Evolutionary conservation across 2,888 invertebrate species (phyloP).

Genomic region (Pseudanteris insignis): DNA sequence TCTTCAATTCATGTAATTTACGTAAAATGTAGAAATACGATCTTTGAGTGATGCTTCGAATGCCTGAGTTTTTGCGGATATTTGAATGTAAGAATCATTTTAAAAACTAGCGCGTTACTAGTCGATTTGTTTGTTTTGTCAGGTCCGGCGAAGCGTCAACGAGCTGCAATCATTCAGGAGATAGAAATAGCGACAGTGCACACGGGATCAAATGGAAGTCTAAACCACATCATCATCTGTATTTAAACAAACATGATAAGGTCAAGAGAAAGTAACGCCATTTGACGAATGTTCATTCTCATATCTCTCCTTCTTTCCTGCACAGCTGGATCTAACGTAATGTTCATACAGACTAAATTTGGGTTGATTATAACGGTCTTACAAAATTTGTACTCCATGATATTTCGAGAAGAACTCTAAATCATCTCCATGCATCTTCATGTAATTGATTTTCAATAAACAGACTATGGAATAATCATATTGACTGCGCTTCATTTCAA

Average conservation of each 20-base stretch:
- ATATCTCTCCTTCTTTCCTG: neutral
- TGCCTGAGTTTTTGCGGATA: conserved; percentile 39
- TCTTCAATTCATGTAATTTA: too few species aligned
- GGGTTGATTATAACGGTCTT: neutral
- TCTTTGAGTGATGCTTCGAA: too few species aligned
- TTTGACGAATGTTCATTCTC: neutral
- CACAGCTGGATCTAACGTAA: conserved; percentile 38
- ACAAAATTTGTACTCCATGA: too few species aligned
- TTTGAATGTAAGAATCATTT: conserved; percentile 12
- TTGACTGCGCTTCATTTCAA: conserved; percentile 16
- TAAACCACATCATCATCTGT: conserved; percentile 59
- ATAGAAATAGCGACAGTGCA: conserved; percentile 29
- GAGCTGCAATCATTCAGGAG: conserved; percentile 33
- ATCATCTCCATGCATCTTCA: neutral
- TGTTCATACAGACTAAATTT: conserved; percentile 22
- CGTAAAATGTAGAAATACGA: too few species aligned
- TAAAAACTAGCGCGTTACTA: conserved; percentile 6
- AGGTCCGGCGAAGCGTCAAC: conserved; percentile 44
- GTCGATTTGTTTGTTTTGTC: conserved; percentile 33
- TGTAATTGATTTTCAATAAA: conserved; percentile 16
- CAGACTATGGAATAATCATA: neutral
- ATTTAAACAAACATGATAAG: conserved; percentile 60
- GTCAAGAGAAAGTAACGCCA: conserved; percentile 61
- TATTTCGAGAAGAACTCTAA: too few species aligned
- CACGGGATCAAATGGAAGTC: conserved; percentile 47